Evolutionary conservation across 2,888 invertebrate species (phyloP).

Genomic region (Cenopis cana): DNA sequence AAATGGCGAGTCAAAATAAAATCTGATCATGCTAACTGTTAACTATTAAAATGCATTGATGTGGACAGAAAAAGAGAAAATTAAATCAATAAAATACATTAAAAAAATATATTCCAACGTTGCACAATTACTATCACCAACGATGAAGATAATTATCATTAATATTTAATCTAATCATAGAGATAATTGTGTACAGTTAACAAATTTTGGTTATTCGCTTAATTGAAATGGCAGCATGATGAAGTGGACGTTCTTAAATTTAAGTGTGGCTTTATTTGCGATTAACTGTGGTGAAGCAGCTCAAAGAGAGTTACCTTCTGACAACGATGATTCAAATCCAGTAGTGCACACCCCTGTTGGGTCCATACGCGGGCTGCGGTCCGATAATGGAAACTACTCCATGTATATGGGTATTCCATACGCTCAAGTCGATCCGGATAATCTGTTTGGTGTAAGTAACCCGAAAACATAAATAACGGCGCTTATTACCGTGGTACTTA

Average conservation of each 20-base stretch:
- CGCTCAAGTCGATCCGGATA: constrained; percentile 48
- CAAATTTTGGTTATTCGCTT: neutral
- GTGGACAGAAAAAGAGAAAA: too few relatives aligned
- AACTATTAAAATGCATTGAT: too few relatives aligned
- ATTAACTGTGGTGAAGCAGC: neutral
- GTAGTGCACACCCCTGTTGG: constrained; percentile 46
- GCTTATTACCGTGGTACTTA: too few relatives aligned
- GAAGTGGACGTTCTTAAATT: constrained; percentile 1
- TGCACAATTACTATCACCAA: too few relatives aligned
- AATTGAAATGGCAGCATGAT: neutral
- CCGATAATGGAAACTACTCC: constrained; percentile 46
- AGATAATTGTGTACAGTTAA: neutral
- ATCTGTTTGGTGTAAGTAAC: constrained; percentile 53
- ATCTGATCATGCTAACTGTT: too few relatives aligned
- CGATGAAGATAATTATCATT: too few relatives aligned
- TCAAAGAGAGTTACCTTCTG: constrained; percentile 37
- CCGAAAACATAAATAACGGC: too few relatives aligned
- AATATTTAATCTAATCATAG: neutral
- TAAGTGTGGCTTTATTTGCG: neutral
- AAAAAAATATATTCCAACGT: too few relatives aligned
- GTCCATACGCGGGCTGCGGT: constrained; percentile 43
- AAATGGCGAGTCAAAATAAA: too few relatives aligned
- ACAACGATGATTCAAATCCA: constrained; percentile 43
- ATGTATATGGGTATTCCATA: constrained; percentile 55
- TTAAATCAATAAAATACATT: too few relatives aligned